Percentiles rank a stretch among this genome's conserved stretches.
phyloP scores from a whole-genome alignment of 2,113 vertebrate species.

The Chaetodon auriga region DNA sequence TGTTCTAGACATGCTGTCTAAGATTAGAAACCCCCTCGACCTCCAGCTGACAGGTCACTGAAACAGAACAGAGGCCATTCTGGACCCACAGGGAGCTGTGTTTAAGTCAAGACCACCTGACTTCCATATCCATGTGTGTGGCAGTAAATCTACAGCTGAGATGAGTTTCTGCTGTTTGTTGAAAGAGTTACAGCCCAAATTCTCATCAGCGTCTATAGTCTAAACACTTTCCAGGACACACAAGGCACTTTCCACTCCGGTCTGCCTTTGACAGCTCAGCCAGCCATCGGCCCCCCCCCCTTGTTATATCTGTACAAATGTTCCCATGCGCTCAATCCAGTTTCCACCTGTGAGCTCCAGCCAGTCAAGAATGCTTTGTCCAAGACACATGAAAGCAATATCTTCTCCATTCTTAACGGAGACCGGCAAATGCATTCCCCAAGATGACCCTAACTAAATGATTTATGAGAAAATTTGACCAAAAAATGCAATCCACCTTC shows the following conservation, averaged over 20 bases:
- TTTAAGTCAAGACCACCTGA: constrained; percentile 70
- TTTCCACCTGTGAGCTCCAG: constrained; percentile 59
- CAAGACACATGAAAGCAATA: constrained; percentile 55
- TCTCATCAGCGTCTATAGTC: constrained; percentile 70
- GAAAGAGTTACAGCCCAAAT: constrained; percentile 68
- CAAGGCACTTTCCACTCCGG: constrained; percentile 46
- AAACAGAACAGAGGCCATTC: constrained; percentile 48
- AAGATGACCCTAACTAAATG: constrained; percentile 36
- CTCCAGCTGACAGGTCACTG: constrained; percentile 53
- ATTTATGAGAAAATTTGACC: constrained; percentile 66
- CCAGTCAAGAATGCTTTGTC: constrained; percentile 53
- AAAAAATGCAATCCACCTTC: constrained; percentile 56
- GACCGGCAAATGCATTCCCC: constrained; percentile 42
- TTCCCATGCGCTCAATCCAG: constrained; percentile 48
- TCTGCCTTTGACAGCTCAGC: constrained; percentile 40
- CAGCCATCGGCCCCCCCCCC: constrained; percentile 24
- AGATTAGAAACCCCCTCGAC: constrained; percentile 59
- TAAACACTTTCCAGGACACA: constrained; percentile 73
- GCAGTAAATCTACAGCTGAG: constrained; percentile 68
- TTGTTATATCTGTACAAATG: constrained; percentile 59
- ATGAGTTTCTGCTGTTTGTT: constrained; percentile 77
- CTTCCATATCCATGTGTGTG: constrained; percentile 72
- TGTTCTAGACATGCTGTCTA: constrained; percentile 25
- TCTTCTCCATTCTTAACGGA: constrained; percentile 41
- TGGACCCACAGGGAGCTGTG: constrained; percentile 67